phyloP scores from a whole-genome alignment of 2,797 vertebrate genomes.

The Protosalanx chinensis region DNA sequence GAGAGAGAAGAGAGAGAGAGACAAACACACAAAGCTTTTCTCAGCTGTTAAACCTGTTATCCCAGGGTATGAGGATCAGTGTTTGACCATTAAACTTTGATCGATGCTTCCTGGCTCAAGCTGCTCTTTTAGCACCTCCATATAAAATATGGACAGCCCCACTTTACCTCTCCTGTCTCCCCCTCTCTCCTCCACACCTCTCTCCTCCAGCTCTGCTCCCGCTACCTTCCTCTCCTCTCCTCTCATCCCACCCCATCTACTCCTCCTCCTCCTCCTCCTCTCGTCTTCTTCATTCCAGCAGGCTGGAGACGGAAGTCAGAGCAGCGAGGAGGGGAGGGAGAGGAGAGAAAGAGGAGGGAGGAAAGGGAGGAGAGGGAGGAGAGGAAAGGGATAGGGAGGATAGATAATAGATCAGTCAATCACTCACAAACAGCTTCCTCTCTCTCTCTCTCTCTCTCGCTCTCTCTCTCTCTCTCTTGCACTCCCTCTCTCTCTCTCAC shows the following conservation, averaged over 20 bases:
- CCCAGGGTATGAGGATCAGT: conserved; percentile 34
- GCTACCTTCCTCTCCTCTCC: conserved; percentile 4
- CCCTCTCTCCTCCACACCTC: background rate
- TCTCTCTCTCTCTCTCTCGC: background rate
- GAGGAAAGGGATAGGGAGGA: background rate
- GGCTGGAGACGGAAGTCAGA: background rate
- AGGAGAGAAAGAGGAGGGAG: background rate
- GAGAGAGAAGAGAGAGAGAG: conserved; percentile 25
- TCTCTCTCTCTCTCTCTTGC: background rate
- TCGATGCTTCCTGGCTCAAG: conserved; percentile 32
- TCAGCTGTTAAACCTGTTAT: conserved; percentile 45
- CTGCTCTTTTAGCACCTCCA: conserved; percentile 41
- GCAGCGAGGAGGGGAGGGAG: too few relatives aligned
- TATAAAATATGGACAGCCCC: conserved; percentile 28
- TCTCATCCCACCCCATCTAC: background rate
- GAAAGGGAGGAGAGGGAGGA: background rate
- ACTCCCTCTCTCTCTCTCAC: background rate
- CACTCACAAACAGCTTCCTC: conserved; percentile 1
- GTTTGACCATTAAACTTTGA: conserved; percentile 53
- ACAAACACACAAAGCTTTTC: conserved; percentile 34
- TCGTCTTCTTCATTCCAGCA: background rate
- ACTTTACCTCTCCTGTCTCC: background rate
- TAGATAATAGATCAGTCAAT: background rate
- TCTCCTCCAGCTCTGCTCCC: background rate
- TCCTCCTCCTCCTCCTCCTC: background rate